Percentiles rank a stretch among this genome's conserved stretches.
phyloP scores from a whole-genome alignment of 2,888 invertebrate species.

The Diplazon laetatorius region DNA sequence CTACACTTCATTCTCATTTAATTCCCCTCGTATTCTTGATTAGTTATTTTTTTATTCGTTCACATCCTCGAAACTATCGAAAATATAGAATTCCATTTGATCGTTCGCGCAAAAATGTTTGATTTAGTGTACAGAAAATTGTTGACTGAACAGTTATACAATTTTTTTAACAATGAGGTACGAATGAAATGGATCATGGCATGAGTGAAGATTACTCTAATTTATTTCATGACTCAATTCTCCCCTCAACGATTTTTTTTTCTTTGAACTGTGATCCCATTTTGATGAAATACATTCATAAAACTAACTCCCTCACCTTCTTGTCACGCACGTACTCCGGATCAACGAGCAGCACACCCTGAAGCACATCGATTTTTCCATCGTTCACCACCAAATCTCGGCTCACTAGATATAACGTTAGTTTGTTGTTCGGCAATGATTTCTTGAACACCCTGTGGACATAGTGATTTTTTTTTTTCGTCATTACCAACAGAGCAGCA shows the following conservation, averaged over 20 bases:
- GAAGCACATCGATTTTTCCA: constrained; percentile 89
- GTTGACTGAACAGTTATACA: too few relatives aligned
- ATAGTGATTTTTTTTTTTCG: constrained; percentile 3
- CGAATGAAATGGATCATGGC: constrained; percentile 7
- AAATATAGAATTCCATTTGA: too few relatives aligned
- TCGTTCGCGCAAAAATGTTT: background rate
- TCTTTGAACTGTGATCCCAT: background rate
- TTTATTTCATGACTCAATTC: background rate
- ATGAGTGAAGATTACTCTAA: background rate
- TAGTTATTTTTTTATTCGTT: too few relatives aligned
- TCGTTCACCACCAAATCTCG: constrained; percentile 91
- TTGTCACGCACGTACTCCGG: constrained; percentile 92
- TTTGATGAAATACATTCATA: constrained; percentile 6
- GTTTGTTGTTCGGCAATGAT: constrained; percentile 92
- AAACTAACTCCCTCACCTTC: constrained; percentile 84
- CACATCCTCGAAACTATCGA: too few relatives aligned
- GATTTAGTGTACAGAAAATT: too few relatives aligned
- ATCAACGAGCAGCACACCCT: constrained; percentile 96
- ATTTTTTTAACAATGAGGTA: background rate
- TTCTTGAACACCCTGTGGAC: constrained; percentile 91
- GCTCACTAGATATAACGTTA: constrained; percentile 92
- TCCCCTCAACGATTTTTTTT: background rate
- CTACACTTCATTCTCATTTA: too few relatives aligned
- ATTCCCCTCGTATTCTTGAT: too few relatives aligned
- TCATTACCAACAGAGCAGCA: background rate